phyloP scores from a whole-genome alignment of 2,888 invertebrate genomes.

The Amorpha juglandis region DNA sequence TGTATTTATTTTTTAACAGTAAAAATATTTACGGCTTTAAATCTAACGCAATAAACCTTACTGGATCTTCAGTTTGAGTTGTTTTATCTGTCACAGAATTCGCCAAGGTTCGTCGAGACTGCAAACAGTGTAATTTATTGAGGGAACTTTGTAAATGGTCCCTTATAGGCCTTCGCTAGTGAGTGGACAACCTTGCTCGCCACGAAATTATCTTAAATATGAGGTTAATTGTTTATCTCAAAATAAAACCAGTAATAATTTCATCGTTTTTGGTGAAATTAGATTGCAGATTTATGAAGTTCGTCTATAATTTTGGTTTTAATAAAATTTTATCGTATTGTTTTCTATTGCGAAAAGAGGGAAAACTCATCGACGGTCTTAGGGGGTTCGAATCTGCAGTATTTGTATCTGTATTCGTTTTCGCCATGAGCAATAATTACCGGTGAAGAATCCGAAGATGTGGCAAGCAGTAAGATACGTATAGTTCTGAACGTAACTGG shows the following conservation, averaged over 20 bases:
- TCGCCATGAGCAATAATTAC: too few relatives aligned
- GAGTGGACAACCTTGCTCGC: slow-evolving; percentile 9
- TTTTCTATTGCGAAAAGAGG: too few relatives aligned
- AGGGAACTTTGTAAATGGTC: background rate
- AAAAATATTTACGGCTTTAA: background rate
- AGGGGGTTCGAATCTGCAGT: too few relatives aligned
- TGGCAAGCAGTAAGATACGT: too few relatives aligned
- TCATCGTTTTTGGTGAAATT: too few relatives aligned
- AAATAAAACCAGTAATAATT: background rate
- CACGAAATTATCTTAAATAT: background rate
- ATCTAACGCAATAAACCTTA: slow-evolving; percentile 5
- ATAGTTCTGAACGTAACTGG: too few relatives aligned
- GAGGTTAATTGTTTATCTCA: background rate
- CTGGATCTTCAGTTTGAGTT: background rate
- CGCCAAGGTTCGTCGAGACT: slow-evolving; percentile 1
- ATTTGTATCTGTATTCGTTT: too few relatives aligned
- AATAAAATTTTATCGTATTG: too few relatives aligned
- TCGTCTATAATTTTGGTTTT: too few relatives aligned
- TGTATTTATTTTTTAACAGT: background rate
- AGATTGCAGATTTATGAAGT: too few relatives aligned
- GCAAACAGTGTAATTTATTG: background rate
- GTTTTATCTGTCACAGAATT: background rate
- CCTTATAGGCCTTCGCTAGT: slow-evolving; percentile 10
- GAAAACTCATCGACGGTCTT: too few relatives aligned
- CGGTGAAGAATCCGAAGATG: too few relatives aligned